phyloP scores from a whole-genome alignment of 2,888 invertebrate genomes.

The Ptilodon capucinus region DNA sequence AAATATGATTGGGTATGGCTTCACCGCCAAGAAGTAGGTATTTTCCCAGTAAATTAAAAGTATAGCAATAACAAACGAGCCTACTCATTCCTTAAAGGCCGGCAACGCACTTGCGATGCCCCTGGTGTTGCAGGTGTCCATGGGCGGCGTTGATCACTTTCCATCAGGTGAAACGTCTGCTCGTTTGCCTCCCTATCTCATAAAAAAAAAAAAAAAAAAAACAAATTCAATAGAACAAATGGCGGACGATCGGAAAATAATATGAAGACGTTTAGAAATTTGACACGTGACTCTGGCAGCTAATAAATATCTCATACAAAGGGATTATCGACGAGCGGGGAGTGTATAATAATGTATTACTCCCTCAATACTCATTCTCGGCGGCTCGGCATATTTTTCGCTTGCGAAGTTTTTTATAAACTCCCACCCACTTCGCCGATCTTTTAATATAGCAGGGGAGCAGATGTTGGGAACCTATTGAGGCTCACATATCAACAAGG shows the following conservation, averaged over 20 bases:
- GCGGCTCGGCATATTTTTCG: constrained; percentile 25
- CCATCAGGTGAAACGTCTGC: too few relatives aligned
- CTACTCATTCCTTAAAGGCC: too few relatives aligned
- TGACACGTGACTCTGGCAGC: constrained; percentile 8
- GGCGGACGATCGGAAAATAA: neutral
- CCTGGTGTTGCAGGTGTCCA: too few relatives aligned
- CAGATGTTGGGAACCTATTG: constrained; percentile 65
- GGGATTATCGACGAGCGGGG: constrained; percentile 32
- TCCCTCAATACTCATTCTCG: constrained; percentile 29
- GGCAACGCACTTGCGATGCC: too few relatives aligned
- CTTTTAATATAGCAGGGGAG: constrained; percentile 71
- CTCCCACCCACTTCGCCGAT: constrained; percentile 56
- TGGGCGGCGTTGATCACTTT: too few relatives aligned
- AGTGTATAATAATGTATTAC: constrained; percentile 41
- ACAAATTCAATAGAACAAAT: constrained; percentile 4
- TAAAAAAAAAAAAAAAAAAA: constrained; percentile 7
- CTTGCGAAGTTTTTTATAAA: constrained; percentile 56
- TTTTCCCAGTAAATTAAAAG: too few relatives aligned
- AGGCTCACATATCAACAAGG: constrained; percentile 47
- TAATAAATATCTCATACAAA: constrained; percentile 26
- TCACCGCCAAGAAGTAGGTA: too few relatives aligned
- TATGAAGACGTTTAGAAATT: neutral
- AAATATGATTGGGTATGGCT: too few relatives aligned
- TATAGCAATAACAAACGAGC: too few relatives aligned
- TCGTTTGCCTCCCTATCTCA: too few relatives aligned